A percentile compares a stretch with the other conserved stretches of the same genome.
These are phyloP conservation scores for Penaeus monodon DNA, from an alignment of 2,888 invertebrate species.

Conservation along the genomic window DNA sequence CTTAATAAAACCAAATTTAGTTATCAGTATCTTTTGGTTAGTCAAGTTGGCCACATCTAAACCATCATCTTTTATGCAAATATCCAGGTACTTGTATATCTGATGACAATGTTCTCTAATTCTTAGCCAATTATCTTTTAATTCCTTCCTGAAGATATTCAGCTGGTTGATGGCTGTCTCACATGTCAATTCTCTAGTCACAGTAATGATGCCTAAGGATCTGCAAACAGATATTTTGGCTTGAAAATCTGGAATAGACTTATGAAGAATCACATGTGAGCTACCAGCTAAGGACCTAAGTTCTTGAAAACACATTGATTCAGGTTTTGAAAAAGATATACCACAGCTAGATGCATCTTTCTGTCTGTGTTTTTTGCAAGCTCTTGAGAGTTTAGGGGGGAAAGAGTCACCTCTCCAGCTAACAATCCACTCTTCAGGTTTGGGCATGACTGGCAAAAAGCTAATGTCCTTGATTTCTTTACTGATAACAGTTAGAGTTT, in stretches of 20 bases:
- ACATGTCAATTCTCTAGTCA: not conserved
- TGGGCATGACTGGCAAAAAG: conserved; percentile 46
- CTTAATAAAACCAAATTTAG: conserved; percentile 27
- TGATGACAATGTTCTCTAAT: conserved; percentile 4
- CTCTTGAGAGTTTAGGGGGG: not conserved
- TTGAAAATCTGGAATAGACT: not conserved
- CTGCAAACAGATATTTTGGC: not conserved
- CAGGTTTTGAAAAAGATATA: conserved; percentile 6
- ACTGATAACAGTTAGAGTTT: conserved; percentile 1
- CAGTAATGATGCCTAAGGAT: conserved; percentile 14
- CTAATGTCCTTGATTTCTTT: not conserved
- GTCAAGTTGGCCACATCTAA: not conserved
- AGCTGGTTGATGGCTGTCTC: conserved; percentile 27
- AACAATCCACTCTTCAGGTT: conserved; percentile 31
- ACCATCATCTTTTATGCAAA: not conserved
- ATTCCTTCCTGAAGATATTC: not conserved
- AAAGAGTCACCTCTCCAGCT: conserved; percentile 10
- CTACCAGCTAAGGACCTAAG: conserved; percentile 25
- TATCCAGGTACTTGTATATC: conserved; percentile 34
- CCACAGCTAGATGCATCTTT: not conserved
- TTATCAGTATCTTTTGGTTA: conserved; percentile 19
- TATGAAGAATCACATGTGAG: conserved; percentile 4
- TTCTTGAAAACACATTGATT: conserved; percentile 7
- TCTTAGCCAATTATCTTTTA: not conserved
- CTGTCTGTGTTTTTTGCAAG: not conserved